Conservation (phyloP, 1,140 invertebrate genomes). For the Zaprionus kolodkinae region DNA sequence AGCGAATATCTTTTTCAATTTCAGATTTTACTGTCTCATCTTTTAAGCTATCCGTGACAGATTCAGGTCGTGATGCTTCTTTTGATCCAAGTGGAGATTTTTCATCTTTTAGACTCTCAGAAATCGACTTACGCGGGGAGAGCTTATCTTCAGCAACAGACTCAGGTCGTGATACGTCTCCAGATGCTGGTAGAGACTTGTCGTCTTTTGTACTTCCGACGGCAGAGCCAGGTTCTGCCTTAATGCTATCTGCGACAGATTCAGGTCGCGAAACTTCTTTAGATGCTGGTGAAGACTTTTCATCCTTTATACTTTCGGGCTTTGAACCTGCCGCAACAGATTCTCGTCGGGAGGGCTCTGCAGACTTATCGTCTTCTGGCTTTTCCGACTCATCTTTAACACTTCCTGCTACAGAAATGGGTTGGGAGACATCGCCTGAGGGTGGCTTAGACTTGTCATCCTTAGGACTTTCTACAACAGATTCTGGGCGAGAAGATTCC, state of each 20-base stretch:
- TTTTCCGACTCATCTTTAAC: constrained; percentile 35
- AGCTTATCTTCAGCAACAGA: constrained; percentile 40
- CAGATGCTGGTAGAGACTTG: constrained; percentile 29
- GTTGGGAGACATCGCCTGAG: constrained; percentile 38
- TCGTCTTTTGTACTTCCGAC: constrained; percentile 35
- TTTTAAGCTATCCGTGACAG: constrained; percentile 43
- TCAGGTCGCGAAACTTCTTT: constrained; percentile 29
- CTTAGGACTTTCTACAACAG: constrained; percentile 40
- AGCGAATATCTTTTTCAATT: constrained; percentile 6
- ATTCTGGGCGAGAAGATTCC: constrained; percentile 40
- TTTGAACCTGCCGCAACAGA: constrained; percentile 34
- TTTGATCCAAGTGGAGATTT: constrained; percentile 25
- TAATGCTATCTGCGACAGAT: constrained; percentile 35
- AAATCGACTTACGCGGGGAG: background rate
- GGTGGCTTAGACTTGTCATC: constrained; percentile 27
- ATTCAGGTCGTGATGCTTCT: constrained; percentile 49
- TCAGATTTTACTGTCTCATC: constrained; percentile 31
- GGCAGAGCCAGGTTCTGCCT: constrained; percentile 29
- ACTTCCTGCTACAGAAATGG: constrained; percentile 42
- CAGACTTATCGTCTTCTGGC: constrained; percentile 10
- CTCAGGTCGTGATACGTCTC: constrained; percentile 42
- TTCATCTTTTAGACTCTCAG: constrained; percentile 34
- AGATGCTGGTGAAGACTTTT: constrained; percentile 25
- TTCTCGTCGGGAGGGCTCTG: constrained; percentile 23
- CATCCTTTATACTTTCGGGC: constrained; percentile 24